phyloP scores from a whole-genome alignment of 2,113 vertebrate genomes.

The Brachypteracias leptosomus region DNA sequence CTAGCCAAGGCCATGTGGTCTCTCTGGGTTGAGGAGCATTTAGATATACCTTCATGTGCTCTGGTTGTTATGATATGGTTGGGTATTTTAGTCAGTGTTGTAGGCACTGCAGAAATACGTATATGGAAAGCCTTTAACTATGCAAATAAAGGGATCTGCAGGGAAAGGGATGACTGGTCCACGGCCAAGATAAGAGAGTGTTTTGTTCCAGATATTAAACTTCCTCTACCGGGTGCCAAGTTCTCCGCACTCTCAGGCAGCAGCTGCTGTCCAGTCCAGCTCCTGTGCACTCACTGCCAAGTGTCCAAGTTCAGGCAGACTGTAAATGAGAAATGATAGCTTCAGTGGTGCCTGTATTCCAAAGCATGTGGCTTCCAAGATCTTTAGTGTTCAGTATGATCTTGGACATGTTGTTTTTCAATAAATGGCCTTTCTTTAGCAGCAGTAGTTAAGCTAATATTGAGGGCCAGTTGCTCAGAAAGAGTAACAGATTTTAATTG shows the following conservation, averaged over 20 bases:
- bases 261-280: not conserved
- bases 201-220: not conserved
- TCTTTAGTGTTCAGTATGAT: not conserved
- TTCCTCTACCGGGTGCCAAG: not conserved
- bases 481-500: not conserved
- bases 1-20: rapidly evolving
- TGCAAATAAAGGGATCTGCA: not conserved
- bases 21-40: not conserved
- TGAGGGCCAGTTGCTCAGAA: not conserved
- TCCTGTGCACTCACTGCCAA: not conserved
- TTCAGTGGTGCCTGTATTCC: not conserved
- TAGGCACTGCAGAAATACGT: not conserved
- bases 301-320: not conserved
- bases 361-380: not conserved
- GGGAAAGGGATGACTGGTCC: not conserved
- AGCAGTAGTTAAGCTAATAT: not conserved
- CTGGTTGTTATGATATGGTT: rapidly evolving
- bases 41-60: rapidly evolving
- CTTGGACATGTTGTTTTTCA: not conserved
- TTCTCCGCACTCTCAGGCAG: not conserved
- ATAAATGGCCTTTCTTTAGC: not conserved
- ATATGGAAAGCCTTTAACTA: not conserved
- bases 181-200: not conserved
- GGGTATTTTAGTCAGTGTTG: not conserved
- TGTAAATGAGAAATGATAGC: not conserved